Conservation (phyloP, 2,797 vertebrate species). For the Rhinatrema bivittatum region DNA sequence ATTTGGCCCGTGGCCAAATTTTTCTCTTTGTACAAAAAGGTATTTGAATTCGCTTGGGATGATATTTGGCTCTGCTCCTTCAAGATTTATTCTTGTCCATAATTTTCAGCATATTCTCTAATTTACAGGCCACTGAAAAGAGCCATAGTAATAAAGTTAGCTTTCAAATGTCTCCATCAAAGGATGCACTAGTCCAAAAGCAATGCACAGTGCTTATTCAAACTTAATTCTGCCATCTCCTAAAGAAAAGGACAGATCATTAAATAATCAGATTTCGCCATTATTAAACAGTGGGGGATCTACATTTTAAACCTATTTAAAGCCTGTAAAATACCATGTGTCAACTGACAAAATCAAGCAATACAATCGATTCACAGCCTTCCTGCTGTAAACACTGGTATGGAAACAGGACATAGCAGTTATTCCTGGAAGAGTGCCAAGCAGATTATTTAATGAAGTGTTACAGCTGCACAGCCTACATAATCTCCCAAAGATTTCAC, state of each 20-base stretch:
- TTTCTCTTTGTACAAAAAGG: too few relatives aligned
- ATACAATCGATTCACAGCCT: conserved; percentile 39
- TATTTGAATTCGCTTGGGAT: too few relatives aligned
- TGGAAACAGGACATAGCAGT: neutral
- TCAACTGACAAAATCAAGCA: conserved; percentile 38
- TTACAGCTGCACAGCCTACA: conserved; percentile 1
- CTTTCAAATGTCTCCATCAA: too few relatives aligned
- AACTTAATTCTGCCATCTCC: neutral
- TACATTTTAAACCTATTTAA: conserved; percentile 43
- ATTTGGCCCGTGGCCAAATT: too few relatives aligned
- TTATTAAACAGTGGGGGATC: conserved; percentile 39
- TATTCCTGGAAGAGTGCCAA: neutral
- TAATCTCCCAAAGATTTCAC: conserved; percentile 2
- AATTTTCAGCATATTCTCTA: too few relatives aligned
- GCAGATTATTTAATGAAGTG: conserved; percentile 8
- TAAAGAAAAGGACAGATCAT: conserved; percentile 43
- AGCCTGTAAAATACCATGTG: conserved; percentile 41
- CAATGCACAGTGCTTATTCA: too few relatives aligned
- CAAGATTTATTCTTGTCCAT: too few relatives aligned
- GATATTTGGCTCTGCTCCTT: too few relatives aligned
- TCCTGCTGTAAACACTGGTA: conserved; percentile 11
- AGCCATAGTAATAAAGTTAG: too few relatives aligned
- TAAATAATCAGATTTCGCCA: conserved; percentile 51
- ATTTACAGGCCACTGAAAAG: too few relatives aligned
- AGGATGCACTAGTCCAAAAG: too few relatives aligned